A percentile compares a stretch with the other conserved stretches of the same genome.
Evolutionary conservation across 2,797 vertebrate genomes (phyloP).

Genomic region (Pseudotriccus pelzelni): DNA sequence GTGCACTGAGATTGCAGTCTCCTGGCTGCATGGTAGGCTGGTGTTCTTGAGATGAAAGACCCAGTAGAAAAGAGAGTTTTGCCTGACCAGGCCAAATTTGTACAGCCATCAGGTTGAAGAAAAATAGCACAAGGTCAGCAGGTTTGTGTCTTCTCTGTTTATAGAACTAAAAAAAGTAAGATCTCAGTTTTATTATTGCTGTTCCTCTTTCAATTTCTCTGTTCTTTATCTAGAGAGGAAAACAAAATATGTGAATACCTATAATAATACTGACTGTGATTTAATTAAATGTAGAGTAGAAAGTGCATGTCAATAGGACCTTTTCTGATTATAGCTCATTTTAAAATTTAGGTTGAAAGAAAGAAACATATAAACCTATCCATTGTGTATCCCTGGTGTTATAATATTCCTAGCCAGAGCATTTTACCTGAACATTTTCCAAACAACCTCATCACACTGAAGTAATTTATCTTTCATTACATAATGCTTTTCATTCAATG

Average conservation of each 20-base stretch:
- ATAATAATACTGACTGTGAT: not conserved
- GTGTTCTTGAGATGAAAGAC: not conserved
- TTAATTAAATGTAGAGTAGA: not conserved
- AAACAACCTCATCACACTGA: constrained; percentile 17
- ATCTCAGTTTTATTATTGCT: not conserved
- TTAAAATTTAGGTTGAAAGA: not conserved
- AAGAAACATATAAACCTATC: not conserved
- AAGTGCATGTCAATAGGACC: not conserved
- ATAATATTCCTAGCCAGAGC: not conserved
- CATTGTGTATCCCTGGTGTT: not conserved
- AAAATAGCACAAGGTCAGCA: not conserved
- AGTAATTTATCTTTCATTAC: constrained; percentile 51
- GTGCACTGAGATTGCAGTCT: not conserved
- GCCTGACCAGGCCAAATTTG: not conserved
- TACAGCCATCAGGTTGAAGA: not conserved
- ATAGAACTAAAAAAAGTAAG: not conserved
- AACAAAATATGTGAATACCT: not conserved
- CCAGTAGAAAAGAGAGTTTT: not conserved
- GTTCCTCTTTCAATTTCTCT: not conserved
- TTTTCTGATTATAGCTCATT: not conserved
- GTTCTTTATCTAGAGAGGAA: not conserved
- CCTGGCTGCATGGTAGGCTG: not conserved
- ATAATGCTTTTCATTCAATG: constrained; percentile 33
- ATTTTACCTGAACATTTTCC: constrained; percentile 2
- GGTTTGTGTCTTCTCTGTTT: not conserved